phyloP scores from a whole-genome alignment of 2,797 vertebrate genomes.

The Heliangelus exortis region DNA sequence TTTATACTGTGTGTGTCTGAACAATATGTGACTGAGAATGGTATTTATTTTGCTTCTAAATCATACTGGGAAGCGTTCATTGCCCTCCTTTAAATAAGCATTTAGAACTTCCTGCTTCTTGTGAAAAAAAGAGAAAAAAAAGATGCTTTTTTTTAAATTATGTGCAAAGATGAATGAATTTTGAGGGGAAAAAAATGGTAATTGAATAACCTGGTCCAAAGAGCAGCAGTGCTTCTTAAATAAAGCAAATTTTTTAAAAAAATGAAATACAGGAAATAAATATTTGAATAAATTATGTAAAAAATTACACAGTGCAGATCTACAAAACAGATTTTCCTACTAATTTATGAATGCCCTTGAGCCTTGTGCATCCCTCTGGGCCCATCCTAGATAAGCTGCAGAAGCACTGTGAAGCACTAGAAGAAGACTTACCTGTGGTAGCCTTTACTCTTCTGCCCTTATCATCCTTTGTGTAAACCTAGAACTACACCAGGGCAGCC shows the following conservation, averaged over 20 bases:
- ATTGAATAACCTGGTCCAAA: background rate
- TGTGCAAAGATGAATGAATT: background rate
- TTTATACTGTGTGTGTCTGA: slow-evolving; percentile 26
- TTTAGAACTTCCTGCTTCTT: slow-evolving; percentile 11
- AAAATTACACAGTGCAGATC: background rate
- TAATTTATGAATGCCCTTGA: background rate
- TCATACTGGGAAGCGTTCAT: background rate
- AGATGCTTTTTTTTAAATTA: background rate
- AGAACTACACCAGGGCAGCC: background rate
- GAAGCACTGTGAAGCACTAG: too few species aligned
- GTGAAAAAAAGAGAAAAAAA: background rate
- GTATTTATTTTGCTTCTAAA: slow-evolving; percentile 52
- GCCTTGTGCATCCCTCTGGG: background rate
- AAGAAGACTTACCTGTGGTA: background rate
- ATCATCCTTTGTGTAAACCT: background rate
- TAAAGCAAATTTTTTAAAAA: background rate
- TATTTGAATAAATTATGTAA: background rate
- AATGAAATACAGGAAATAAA: background rate
- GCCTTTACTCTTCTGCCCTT: background rate
- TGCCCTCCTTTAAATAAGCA: slow-evolving; percentile 20
- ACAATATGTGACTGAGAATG: background rate
- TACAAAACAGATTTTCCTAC: background rate
- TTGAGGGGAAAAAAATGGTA: background rate
- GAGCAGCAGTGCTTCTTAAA: background rate
- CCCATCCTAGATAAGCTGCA: background rate